Conservation (phyloP, 2,113 vertebrate genomes). For the Bubo bubo region DNA sequence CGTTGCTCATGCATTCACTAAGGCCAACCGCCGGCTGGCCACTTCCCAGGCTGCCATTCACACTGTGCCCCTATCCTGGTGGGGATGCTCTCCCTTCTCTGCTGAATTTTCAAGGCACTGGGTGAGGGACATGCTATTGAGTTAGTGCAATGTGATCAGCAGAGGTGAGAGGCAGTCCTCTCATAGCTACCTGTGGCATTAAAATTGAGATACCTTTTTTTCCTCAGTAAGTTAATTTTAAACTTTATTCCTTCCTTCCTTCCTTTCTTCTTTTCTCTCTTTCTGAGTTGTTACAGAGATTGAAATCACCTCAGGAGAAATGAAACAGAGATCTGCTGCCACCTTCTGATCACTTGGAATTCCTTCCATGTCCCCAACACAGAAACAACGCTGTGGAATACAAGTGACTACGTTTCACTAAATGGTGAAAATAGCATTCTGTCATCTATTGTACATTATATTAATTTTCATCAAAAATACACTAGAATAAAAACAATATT, state of each 20-base stretch:
- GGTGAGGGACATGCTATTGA: not conserved
- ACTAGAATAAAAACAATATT: not conserved
- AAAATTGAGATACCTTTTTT: not conserved
- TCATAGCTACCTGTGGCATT: not conserved
- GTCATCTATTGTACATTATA: not conserved
- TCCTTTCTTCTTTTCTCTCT: not conserved
- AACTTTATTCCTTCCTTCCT: not conserved
- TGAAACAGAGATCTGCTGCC: constrained; percentile 61
- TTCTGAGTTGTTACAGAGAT: not conserved
- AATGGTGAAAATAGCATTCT: not conserved
- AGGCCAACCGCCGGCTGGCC: fast-evolving
- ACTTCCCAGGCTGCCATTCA: not conserved
- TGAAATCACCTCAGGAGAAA: not conserved
- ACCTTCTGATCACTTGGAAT: constrained; percentile 50
- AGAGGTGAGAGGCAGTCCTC: not conserved
- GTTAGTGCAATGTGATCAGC: not conserved
- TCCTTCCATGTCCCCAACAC: not conserved
- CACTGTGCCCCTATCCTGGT: no score
- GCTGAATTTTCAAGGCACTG: not conserved
- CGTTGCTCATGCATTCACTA: not conserved
- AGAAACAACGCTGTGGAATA: fast-evolving
- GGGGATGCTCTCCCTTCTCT: not conserved
- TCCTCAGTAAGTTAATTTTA: not conserved
- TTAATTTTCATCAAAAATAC: not conserved
- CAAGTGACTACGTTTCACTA: not conserved